Base-by-base conservation (phyloP, 2,797 vertebrate genomes). In the Hypotaenidia okinawae region DNA sequence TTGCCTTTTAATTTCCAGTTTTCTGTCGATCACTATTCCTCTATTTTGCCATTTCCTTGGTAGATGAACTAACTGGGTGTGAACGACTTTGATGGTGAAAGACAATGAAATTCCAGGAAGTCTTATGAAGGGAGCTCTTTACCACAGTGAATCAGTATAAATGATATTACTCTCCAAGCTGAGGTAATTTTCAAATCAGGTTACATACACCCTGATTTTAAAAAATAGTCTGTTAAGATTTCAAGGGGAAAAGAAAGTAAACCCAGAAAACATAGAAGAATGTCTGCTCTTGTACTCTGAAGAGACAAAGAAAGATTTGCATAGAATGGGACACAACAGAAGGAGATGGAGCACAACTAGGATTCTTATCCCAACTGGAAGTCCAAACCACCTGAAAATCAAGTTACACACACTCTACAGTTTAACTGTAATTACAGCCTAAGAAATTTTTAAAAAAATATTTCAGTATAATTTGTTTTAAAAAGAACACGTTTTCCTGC, bases 21-120 rank as follows among this genome's bases (percentile, higher is more conserved):
- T 84, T 39, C 73, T 81, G 32, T 55, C 69, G 84, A 69, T 81
- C 39, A 43, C 17, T 49, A 2, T 68, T 52, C 28, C n/a, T 90
- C 37, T 88, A 13, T 72, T 84, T 94, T 88, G 47, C 41, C 15
- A 27, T 79, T 91, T 91, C 51, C 63, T 94, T 89, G n/a, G 16
- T 69, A 78, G 41, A 2, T 83, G 64, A 87, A 79, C 28, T 68
- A 45, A 43, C 30, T 79, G 39, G 4, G 3, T 75, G 15, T 45
- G 57, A 87, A 62, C 9, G 52, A 30, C 27, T 78, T 67, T 73
- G 30, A 52, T 41, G 9, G 8, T 35, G 62, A 93, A 90, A n/a
- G 58, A 67, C 32, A 89, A 16, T 30, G 22, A 90, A 92, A 84
- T 69, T 10, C 43, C 47, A 51, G 33, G 55, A 85, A 85, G 9